These are phyloP conservation scores for Trachymyrmex septentrionalis DNA, from an alignment of 1,140 invertebrate species.

Conservation along the genomic window DNA sequence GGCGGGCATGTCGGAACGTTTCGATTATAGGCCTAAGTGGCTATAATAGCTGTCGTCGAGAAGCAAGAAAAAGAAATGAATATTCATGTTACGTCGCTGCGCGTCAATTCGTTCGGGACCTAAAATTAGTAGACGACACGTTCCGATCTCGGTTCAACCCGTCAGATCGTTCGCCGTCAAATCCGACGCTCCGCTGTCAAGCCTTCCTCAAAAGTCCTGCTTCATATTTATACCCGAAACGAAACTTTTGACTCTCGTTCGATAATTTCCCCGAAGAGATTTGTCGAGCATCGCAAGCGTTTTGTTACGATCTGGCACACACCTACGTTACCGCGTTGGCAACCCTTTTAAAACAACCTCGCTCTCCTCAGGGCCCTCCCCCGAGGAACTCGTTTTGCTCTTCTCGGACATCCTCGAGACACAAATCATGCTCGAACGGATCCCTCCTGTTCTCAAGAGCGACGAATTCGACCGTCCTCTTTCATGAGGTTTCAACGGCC, in stretches of 20 bases:
- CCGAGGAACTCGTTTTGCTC: constrained; percentile 46
- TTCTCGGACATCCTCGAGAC: constrained; percentile 40
- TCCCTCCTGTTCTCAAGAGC: constrained; percentile 55
- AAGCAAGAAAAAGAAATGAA: constrained; percentile 52
- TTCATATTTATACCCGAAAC: constrained; percentile 49
- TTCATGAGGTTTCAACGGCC: constrained; percentile 59
- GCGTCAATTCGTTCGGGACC: constrained; percentile 39
- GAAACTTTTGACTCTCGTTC: constrained; percentile 65
- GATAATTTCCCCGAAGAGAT: constrained; percentile 61
- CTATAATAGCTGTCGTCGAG: constrained; percentile 61
- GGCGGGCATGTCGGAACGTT: constrained; percentile 42
- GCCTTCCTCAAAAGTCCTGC: constrained; percentile 56
- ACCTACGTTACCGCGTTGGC: constrained; percentile 50
- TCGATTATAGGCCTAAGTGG: constrained; percentile 58
- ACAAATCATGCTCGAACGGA: constrained; percentile 67
- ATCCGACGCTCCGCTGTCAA: constrained; percentile 40
- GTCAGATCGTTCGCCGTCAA: constrained; percentile 45
- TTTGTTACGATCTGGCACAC: constrained; percentile 57
- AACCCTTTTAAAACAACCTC: constrained; percentile 61
- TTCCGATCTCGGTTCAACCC: constrained; percentile 33
- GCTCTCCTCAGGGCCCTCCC: background rate
- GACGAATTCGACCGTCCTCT: constrained; percentile 66
- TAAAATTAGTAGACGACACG: constrained; percentile 55
- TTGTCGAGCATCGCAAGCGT: constrained; percentile 49
- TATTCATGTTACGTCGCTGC: constrained; percentile 49